These are phyloP conservation scores for Lithosia quadra DNA, from an alignment of 2,888 invertebrate species.

Conservation along the genomic window DNA sequence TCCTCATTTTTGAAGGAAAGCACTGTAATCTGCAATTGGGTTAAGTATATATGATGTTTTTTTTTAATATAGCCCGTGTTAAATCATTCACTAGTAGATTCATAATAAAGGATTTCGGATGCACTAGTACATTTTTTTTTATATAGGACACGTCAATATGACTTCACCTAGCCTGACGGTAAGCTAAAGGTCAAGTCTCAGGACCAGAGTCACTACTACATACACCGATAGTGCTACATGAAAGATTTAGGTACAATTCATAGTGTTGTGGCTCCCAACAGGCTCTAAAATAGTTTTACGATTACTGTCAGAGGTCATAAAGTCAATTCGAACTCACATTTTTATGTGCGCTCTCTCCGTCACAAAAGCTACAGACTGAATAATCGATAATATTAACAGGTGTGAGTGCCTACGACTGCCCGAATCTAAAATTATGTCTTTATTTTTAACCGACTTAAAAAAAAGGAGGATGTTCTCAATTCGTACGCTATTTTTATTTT, in stretches of 20 bases:
- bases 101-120: neutral
- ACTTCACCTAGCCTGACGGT: too few species aligned
- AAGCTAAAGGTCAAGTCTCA: too few species aligned
- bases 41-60: neutral
- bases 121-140: too few species aligned
- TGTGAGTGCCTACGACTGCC: neutral
- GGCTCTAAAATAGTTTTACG: neutral
- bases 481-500: too few species aligned
- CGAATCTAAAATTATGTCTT: neutral
- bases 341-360: constrained; percentile 1
- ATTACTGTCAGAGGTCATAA: constrained; percentile 7
- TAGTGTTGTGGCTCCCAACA: neutral
- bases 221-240: too few species aligned
- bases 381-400: neutral
- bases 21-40: neutral
- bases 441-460: too few species aligned
- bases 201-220: too few species aligned
- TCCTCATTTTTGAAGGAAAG: neutral
- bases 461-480: too few species aligned
- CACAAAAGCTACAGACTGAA: neutral
- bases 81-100: neutral
- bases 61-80: rapidly evolving
- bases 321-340: neutral
- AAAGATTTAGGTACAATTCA: neutral
- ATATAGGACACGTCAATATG: too few species aligned